Percentiles rank a stretch among this genome's conserved stretches.
Evolutionary conservation across 2,888 invertebrate species (phyloP).

Genomic region (Plebejus anna): DNA sequence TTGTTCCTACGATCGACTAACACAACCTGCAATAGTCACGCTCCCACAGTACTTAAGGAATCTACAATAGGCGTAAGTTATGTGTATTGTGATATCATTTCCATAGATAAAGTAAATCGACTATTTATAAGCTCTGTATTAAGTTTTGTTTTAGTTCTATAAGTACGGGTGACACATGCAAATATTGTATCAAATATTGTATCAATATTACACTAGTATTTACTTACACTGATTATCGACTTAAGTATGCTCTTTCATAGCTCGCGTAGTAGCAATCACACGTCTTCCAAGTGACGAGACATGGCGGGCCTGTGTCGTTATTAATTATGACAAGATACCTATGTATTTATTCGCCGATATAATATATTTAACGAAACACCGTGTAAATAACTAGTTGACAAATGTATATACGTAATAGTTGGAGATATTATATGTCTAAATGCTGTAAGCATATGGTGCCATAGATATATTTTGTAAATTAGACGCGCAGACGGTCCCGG

Average conservation of each 20-base stretch:
- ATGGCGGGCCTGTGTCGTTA: conserved; percentile 11
- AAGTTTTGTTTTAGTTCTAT: conserved; percentile 43
- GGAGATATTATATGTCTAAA: conserved; percentile 36
- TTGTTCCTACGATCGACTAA: conserved; percentile 71
- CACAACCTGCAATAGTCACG: conserved; percentile 60
- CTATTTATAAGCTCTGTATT: conserved; percentile 35
- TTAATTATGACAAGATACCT: conserved; percentile 25
- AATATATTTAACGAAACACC: conserved; percentile 33
- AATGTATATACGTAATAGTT: conserved; percentile 33
- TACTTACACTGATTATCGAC: conserved; percentile 11
- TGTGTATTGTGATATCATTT: conserved; percentile 72
- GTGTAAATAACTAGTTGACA: conserved; percentile 33
- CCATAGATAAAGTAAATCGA: conserved; percentile 47
- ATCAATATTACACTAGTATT: conserved; percentile 33
- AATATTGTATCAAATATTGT: conserved; percentile 39
- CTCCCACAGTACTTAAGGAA: conserved; percentile 68
- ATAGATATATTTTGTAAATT: conserved; percentile 62
- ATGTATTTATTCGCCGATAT: conserved; percentile 35
- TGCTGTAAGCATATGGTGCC: conserved; percentile 78
- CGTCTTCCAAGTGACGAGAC: conserved; percentile 20
- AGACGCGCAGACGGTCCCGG: background rate
- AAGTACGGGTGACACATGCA: conserved; percentile 58
- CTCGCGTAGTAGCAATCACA: conserved; percentile 11
- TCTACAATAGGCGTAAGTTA: conserved; percentile 45
- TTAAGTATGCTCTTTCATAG: conserved; percentile 14